Percentiles rank a stretch among this genome's conserved stretches.
phyloP scores from a whole-genome alignment of 2,888 invertebrate species.

The Eilema sororculum region DNA sequence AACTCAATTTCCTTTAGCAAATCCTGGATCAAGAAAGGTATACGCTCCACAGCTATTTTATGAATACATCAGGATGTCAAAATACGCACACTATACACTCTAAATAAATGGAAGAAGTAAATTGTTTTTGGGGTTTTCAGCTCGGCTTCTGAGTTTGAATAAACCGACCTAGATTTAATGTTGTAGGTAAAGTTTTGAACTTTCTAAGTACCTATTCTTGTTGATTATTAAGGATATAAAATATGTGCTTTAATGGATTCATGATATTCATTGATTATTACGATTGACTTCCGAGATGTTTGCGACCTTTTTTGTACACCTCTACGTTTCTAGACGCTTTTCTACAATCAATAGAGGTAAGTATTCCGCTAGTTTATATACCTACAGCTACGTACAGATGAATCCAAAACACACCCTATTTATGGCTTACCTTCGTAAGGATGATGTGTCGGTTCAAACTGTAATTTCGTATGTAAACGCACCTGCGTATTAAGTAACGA shows the following conservation, averaged over 20 bases:
- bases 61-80: conserved; percentile 63
- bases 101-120: not conserved
- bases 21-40: conserved; percentile 74
- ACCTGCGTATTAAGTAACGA: not conserved
- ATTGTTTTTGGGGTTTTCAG: not conserved
- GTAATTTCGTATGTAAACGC: conserved; percentile 7
- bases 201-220: not conserved
- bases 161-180: not conserved
- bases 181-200: not conserved
- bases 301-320: not conserved
- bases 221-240: too few relatives aligned
- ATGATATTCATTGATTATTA: too few relatives aligned
- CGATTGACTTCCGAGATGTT: too few relatives aligned
- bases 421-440: conserved; percentile 4
- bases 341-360: not conserved
- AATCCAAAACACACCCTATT: not conserved
- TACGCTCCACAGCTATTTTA: conserved; percentile 66
- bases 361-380: not conserved
- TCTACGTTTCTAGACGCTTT: not conserved
- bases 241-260: too few relatives aligned
- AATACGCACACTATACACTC: conserved; percentile 25
- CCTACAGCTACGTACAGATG: not conserved
- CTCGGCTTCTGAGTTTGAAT: not conserved
- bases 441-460: not conserved
- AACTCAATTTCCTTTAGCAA: conserved; percentile 76